Evolutionary conservation across 2,113 vertebrate species (phyloP), one percentile per base, ranked within the genome.

Genomic region (Junco hyemalis): DNA sequence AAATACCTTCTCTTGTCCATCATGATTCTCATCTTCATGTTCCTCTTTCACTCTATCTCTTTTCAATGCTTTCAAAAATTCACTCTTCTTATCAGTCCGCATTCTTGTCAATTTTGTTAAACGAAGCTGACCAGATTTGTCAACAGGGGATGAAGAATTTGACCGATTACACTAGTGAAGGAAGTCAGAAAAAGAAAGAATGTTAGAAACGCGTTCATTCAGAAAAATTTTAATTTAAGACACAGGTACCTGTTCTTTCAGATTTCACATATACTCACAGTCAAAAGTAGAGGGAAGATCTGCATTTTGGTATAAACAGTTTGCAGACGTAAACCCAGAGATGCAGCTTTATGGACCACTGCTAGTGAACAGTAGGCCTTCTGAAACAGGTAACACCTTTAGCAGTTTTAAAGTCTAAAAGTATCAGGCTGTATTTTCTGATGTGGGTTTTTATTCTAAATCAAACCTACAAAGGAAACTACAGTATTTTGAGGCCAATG

Each of bases 41-140:
- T 97, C 96, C 36, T 98, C 97, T 93, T 98, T 97, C 79, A 97
- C 90, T 96, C 90, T 92, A 50, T 98, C 98, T 81, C 85, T 96
- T 93, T 98, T 98, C 78, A 98, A 53, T 6, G 97, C 93, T 93
- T 98, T 98, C 96, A 98, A 94, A 96, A 98, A 98, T 79, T 98
- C 98, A 88, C 98, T 98, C 92, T 98, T 98, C 89, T 97, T 98
- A 96, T 98, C 97, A 35, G 96, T 96, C 36, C 97, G 93, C 92
- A 96, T 98, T 77, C 97, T 97, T 28, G 98, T 98, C 94, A 98
- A 91, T 96, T 98, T 98, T 93, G 96, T 98, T 93, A 98, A 96
- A 60, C 96, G 96, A 91, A 96, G 98, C 63, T 98, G 98, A 93
- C 91, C 96, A 87, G 97, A 95, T 96, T 97, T 98, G 84, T 98